Evolutionary conservation across 2,888 invertebrate genomes (phyloP), one percentile per base, ranked within the genome.

Genomic region (Tinea semifulvella): DNA sequence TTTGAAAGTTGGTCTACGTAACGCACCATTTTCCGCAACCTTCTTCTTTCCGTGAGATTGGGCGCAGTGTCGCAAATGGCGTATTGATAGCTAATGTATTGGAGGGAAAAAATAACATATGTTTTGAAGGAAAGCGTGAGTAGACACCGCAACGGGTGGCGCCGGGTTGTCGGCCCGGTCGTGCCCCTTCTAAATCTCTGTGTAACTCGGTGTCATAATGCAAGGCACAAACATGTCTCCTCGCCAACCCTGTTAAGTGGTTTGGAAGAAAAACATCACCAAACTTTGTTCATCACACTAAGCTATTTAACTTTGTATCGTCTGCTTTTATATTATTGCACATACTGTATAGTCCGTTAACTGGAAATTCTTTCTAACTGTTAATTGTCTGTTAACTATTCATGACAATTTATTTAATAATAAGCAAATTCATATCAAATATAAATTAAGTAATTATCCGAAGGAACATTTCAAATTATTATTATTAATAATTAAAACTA

Each of bases 241-340:
- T 74, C 77, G 77, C 79, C 79, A 77, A 77, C 68, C 75, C 72
- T 74, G 79, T 75, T 80, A 80, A 80, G 80, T 80, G 79, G 80
- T 77, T 79, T 72, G 79, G 79, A 80, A 80, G 79, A 79, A 80
- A 77, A 80, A 79, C 79, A 80, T 77, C 79, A 69, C 70, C 65
- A 69, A 80, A 79, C 67, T 79, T 80, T 71, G 27, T 79, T 79
- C 77, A 77, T 74, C 71, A 68, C 69, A 65, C 65, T 68, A 68
- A 65, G 71, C 71, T 69, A 70, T 76, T 74, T 75, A 73, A 66
- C 70, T 61, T 40, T 17, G 38, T 16, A 16, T 44, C 16, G 44
- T 31, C 3, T 35, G 8, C 14, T n/a, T 20, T 14, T 19, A 25
- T 20, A 11, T 42, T 42, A 25, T 31, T 31, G 6, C 13, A 17